Conservation (phyloP, 1,140 invertebrate genomes). For the Nylanderia fulva region DNA sequence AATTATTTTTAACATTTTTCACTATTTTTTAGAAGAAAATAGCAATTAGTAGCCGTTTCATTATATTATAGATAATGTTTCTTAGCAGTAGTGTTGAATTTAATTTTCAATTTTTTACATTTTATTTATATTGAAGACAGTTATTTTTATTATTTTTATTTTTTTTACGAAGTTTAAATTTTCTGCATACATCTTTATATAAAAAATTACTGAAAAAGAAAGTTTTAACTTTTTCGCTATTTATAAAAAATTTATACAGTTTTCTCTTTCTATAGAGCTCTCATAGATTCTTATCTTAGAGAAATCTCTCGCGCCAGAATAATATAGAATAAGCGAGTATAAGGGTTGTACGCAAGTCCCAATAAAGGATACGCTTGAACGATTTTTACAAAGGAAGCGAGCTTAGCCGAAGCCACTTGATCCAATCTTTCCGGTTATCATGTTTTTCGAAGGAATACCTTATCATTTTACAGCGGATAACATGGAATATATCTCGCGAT, state of each 20-base stretch:
- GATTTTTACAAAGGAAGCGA: slow-evolving; percentile 50
- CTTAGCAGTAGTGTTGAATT: background rate
- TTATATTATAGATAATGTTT: background rate
- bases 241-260: background rate
- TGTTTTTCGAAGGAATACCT: slow-evolving; percentile 23
- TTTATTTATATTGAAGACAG: background rate
- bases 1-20: background rate
- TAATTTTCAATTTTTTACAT: background rate
- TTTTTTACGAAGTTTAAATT: slow-evolving; percentile 6
- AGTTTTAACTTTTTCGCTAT: background rate
- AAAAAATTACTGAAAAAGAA: background rate
- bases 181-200: background rate
- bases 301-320: slow-evolving; percentile 1
- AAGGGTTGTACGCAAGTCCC: background rate
- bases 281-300: slow-evolving; percentile 55
- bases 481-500: slow-evolving; percentile 23
- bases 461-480: slow-evolving; percentile 42
- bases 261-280: background rate
- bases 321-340: slow-evolving; percentile 20
- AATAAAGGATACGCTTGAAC: slow-evolving; percentile 40
- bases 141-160: background rate
- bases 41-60: background rate
- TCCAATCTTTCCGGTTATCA: slow-evolving; percentile 46
- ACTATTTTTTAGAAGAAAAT: background rate
- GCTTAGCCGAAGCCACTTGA: slow-evolving; percentile 43